phyloP scores from a whole-genome alignment of 2,888 invertebrate species.

The Neocrepidodera transversa region DNA sequence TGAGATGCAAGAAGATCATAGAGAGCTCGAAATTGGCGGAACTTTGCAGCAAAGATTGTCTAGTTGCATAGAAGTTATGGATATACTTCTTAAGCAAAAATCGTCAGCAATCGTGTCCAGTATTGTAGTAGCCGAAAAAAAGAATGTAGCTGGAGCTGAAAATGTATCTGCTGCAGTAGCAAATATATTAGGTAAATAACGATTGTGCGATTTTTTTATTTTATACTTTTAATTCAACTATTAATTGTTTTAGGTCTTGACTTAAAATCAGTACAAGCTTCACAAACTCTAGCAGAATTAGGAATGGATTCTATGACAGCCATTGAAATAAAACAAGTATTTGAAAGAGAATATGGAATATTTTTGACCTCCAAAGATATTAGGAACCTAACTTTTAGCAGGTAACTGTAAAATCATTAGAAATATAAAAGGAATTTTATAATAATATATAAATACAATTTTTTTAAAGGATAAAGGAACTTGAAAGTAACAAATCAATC shows the following conservation, averaged over 20 bases:
- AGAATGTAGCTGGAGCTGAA: conserved; percentile 67
- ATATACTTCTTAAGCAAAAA: conserved; percentile 73
- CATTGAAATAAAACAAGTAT: conserved; percentile 91
- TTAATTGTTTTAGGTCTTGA: conserved; percentile 26
- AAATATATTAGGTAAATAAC: conserved; percentile 64
- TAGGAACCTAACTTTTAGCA: conserved; percentile 78
- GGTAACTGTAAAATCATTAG: conserved; percentile 53
- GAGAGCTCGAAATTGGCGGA: conserved; percentile 63
- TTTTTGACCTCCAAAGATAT: conserved; percentile 87
- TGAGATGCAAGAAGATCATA: conserved; percentile 62
- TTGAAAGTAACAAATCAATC: neutral
- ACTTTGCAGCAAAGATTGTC: conserved; percentile 73
- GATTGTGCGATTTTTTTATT: too few species aligned
- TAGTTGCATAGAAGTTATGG: conserved; percentile 69
- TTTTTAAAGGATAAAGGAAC: conserved; percentile 7
- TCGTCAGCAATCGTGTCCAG: conserved; percentile 73
- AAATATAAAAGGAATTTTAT: too few species aligned
- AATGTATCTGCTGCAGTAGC: conserved; percentile 72
- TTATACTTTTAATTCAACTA: neutral
- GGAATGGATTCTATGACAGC: conserved; percentile 98
- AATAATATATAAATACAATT: too few species aligned
- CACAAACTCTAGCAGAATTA: conserved; percentile 79
- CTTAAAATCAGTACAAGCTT: conserved; percentile 71
- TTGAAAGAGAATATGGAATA: conserved; percentile 89
- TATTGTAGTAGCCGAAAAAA: conserved; percentile 87